Conservation (phyloP, 37 sponge, comb jelly and placozoan species). For the Geodia barretti region DNA sequence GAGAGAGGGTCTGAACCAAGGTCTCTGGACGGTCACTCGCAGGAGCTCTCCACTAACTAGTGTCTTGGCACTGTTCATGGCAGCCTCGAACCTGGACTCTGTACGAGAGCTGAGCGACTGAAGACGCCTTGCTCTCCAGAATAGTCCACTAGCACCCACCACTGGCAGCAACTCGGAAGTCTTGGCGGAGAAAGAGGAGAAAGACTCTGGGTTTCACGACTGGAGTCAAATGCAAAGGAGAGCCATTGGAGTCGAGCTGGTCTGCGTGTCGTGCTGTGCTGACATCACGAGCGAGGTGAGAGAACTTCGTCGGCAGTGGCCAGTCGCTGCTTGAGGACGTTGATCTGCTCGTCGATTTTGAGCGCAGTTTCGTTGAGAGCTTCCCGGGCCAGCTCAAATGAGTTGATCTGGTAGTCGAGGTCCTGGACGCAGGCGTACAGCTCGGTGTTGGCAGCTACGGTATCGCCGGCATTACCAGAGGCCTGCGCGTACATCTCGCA, state of each 20-base stretch:
- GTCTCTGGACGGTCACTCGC: conserved; percentile 49
- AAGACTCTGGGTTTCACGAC: too few species aligned
- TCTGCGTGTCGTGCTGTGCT: too few species aligned
- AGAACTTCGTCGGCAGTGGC: not conserved
- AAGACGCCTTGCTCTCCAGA: not conserved
- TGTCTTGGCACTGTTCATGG: conserved; percentile 16
- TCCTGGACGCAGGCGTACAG: conserved; percentile 12
- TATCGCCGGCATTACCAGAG: not conserved
- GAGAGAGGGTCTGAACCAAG: conserved; percentile 61
- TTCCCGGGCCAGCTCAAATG: not conserved
- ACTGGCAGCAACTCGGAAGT: not conserved
- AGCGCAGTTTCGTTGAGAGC: not conserved
- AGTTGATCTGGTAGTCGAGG: conserved; percentile 10
- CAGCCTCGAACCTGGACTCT: not conserved
- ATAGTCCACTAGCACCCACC: not conserved
- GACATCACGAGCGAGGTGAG: conserved; percentile 1
- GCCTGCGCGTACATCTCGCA: not conserved
- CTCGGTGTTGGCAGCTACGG: conserved; percentile 3
- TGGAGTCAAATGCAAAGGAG: conserved; percentile 33
- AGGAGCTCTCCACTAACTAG: conserved; percentile 41
- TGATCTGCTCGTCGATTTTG: not conserved
- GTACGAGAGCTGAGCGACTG: not conserved
- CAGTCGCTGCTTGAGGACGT: not conserved
- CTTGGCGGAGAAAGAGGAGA: too few species aligned
- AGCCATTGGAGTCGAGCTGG: conserved; percentile 36